phyloP scores from a whole-genome alignment of 30 jellyfish, hydroid and myxozoan genomes.

The Pelagia noctiluca region DNA sequence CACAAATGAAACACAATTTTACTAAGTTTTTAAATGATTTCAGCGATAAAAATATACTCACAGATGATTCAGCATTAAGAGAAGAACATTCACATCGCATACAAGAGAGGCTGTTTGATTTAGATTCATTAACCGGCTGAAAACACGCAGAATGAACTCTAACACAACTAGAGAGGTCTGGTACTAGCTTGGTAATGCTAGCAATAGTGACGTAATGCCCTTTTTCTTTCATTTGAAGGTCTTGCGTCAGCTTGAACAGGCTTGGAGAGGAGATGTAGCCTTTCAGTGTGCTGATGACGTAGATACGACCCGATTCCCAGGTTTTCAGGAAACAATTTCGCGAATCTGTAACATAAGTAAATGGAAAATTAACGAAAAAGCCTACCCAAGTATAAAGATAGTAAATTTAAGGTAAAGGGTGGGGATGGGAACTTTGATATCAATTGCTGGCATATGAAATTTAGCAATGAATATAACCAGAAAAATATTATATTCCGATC shows the following conservation, averaged over 20 bases:
- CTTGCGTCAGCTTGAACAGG: slow-evolving; percentile 9
- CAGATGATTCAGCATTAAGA: neutral
- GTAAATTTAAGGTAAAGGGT: no score
- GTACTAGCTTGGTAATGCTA: neutral
- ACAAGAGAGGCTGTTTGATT: slow-evolving; percentile 4
- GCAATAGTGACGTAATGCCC: slow-evolving; percentile 37
- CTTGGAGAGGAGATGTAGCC: slow-evolving; percentile 70
- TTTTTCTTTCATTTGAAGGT: neutral
- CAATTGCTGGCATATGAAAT: no score
- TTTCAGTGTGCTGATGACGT: slow-evolving; percentile 38
- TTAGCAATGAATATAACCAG: no score
- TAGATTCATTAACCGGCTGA: neutral
- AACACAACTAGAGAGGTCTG: neutral
- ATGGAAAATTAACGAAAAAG: no score
- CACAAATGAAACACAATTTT: no score
- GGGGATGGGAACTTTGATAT: no score
- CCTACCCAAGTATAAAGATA: no score
- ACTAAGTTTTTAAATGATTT: no score
- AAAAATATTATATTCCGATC: no score
- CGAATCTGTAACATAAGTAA: slow-evolving; percentile 2
- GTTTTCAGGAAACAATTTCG: slow-evolving; percentile 22
- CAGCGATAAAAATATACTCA: no score
- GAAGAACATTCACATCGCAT: slow-evolving; percentile 7
- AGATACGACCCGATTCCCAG: slow-evolving; percentile 14
- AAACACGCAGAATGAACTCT: slow-evolving; percentile 51